A percentile compares a stretch with the other conserved stretches of the same genome.
Evolutionary conservation across 2,888 invertebrate species (phyloP).

Genomic region (Sialis lutaria): DNA sequence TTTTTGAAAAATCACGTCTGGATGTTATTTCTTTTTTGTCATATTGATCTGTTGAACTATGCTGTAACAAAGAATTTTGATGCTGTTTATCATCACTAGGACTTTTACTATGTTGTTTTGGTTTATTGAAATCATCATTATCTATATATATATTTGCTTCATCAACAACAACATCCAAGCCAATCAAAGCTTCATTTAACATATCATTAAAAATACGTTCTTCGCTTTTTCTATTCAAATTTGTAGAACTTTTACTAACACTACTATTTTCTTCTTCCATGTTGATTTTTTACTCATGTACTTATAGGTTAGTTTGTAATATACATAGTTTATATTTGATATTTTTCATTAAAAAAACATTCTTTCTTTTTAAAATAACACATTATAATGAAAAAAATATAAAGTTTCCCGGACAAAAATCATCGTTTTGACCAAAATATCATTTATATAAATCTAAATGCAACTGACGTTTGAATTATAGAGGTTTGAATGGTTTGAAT

Average conservation of each 20-base stretch:
- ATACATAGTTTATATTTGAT: no score
- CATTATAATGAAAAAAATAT: no score
- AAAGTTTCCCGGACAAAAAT: no score
- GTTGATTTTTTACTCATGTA: not conserved
- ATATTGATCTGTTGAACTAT: not conserved
- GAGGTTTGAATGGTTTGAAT: no score
- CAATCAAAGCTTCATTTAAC: not conserved
- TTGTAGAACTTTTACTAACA: not conserved
- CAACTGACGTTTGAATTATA: no score
- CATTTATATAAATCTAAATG: no score
- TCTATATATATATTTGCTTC: slow-evolving; percentile 1
- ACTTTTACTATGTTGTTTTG: not conserved
- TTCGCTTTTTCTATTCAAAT: not conserved
- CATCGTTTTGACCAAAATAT: no score
- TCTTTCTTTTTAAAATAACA: no score
- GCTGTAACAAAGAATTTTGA: not conserved
- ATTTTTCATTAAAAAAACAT: no score
- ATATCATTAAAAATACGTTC: not conserved
- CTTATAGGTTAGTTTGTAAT: no score
- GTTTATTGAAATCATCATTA: slow-evolving; percentile 5
- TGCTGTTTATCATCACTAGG: not conserved
- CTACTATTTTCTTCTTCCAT: not conserved
- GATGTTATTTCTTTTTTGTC: not conserved
- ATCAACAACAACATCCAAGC: not conserved
- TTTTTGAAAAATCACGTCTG: slow-evolving; percentile 25